Evolutionary conservation across 2,797 vertebrate species (phyloP).

Genomic region (Sebastes vulpes): DNA sequence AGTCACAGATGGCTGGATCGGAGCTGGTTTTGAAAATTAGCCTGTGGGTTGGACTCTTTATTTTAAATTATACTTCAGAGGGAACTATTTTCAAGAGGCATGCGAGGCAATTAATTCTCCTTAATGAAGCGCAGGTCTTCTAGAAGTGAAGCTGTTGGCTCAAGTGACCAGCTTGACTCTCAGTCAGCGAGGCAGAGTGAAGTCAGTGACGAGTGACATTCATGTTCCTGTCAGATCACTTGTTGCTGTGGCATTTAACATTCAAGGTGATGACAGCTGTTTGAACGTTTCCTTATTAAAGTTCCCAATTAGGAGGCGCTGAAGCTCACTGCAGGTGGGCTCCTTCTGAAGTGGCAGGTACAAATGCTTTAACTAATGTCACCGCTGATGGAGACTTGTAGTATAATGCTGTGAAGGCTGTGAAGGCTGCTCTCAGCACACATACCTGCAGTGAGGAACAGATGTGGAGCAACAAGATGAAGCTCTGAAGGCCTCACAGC

Average conservation of each 20-base stretch:
- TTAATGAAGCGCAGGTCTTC: background rate
- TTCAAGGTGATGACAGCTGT: slow-evolving; percentile 11
- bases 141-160: background rate
- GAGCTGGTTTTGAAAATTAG: slow-evolving; percentile 10
- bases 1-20: slow-evolving; percentile 37
- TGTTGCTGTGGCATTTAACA: slow-evolving; percentile 8
- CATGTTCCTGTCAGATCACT: background rate
- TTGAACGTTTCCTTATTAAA: background rate
- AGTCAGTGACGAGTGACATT: slow-evolving; percentile 3
- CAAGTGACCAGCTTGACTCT: background rate
- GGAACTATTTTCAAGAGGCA: slow-evolving; percentile 12
- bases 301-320: background rate
- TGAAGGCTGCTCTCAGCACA: background rate
- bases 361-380: background rate
- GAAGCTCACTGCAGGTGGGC: slow-evolving; percentile 3
- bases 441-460: background rate
- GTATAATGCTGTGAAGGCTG: background rate
- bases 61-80: slow-evolving; percentile 9
- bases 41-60: background rate
- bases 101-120: background rate
- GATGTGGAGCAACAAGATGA: background rate
- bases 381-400: background rate
- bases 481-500: background rate
- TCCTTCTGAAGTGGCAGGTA: background rate
- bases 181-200: background rate